These are phyloP conservation scores for Drosophila funebris DNA, from an alignment of 1,140 invertebrate genomes.

Conservation along the genomic window DNA sequence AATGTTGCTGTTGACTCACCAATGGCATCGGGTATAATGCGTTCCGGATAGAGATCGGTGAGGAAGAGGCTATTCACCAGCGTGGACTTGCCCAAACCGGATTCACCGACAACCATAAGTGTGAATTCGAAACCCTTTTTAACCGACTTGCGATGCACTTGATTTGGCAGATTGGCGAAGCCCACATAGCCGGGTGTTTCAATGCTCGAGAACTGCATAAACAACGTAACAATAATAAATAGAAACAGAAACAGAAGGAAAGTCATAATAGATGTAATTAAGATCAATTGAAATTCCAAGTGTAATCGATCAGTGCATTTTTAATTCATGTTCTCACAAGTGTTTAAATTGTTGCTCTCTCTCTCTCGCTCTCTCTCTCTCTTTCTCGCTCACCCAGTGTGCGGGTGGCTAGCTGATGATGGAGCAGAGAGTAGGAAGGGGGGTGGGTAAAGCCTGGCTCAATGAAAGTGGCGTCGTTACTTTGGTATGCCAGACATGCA, in stretches of 20 bases:
- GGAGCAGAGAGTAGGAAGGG: background rate
- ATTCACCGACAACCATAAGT: constrained; percentile 98
- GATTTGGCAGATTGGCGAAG: constrained; percentile 97
- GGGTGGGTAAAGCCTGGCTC: constrained; percentile 12
- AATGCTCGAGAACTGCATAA: constrained; percentile 89
- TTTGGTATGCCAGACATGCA: constrained; percentile 38
- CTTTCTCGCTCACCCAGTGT: background rate
- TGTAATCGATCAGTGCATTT: background rate
- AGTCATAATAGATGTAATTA: background rate
- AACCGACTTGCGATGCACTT: constrained; percentile 97
- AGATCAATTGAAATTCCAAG: background rate
- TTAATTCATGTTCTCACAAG: background rate
- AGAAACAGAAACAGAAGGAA: background rate
- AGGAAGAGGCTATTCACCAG: constrained; percentile 99
- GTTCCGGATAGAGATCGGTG: constrained; percentile 96
- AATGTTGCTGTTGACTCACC: constrained; percentile 85
- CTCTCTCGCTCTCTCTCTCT: no score
- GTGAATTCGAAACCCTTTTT: constrained; percentile 99
- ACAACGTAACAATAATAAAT: constrained; percentile 10
- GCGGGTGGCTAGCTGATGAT: background rate
- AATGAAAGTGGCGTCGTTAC: constrained; percentile 34
- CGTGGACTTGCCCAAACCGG: constrained; percentile 98
- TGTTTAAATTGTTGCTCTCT: background rate
- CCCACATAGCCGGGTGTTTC: constrained; percentile 95
- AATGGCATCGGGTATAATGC: constrained; percentile 93